These are phyloP conservation scores for Erinaceus europaeus DNA, from an alignment of 2,113 vertebrate genomes.

Conservation along the genomic window DNA sequence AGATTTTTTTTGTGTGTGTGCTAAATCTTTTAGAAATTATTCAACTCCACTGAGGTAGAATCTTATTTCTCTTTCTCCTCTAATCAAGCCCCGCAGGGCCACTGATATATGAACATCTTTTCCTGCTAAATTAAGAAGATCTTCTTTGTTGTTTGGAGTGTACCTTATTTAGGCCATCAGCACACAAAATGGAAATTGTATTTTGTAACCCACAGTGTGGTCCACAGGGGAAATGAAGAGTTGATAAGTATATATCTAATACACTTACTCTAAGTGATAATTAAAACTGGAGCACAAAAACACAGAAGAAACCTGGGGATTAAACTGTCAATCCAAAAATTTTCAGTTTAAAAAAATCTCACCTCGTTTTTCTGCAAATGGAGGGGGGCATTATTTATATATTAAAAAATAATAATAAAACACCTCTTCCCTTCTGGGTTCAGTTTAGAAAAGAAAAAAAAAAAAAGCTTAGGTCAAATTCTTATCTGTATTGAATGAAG, in stretches of 20 bases:
- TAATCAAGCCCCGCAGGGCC: slow-evolving; percentile 71
- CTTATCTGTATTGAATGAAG: not conserved
- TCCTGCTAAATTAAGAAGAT: slow-evolving; percentile 69
- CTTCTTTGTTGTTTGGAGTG: slow-evolving; percentile 71
- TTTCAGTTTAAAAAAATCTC: slow-evolving; percentile 81
- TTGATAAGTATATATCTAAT: slow-evolving; percentile 82
- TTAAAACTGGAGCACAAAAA: slow-evolving; percentile 85
- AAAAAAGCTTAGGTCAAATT: not conserved
- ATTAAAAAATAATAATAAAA: slow-evolving; percentile 79
- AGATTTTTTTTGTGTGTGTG: slow-evolving; percentile 62
- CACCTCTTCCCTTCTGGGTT: slow-evolving; percentile 79
- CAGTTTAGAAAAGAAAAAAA: slow-evolving; percentile 75
- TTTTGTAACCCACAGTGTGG: slow-evolving; percentile 81
- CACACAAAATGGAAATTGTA: slow-evolving; percentile 82
- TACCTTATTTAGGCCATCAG: slow-evolving; percentile 83
- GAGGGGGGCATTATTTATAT: slow-evolving; percentile 32
- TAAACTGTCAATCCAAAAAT: slow-evolving; percentile 85
- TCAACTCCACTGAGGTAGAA: slow-evolving; percentile 69
- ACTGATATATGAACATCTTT: slow-evolving; percentile 66
- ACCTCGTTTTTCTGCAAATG: slow-evolving; percentile 80
- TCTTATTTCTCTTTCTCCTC: slow-evolving; percentile 72
- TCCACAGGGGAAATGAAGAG: slow-evolving; percentile 82
- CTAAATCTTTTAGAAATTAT: slow-evolving; percentile 76
- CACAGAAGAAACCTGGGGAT: slow-evolving; percentile 82
- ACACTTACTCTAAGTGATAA: slow-evolving; percentile 86